Base-by-base conservation (phyloP, 1,140 invertebrate genomes). In the Camponotus floridanus region DNA sequence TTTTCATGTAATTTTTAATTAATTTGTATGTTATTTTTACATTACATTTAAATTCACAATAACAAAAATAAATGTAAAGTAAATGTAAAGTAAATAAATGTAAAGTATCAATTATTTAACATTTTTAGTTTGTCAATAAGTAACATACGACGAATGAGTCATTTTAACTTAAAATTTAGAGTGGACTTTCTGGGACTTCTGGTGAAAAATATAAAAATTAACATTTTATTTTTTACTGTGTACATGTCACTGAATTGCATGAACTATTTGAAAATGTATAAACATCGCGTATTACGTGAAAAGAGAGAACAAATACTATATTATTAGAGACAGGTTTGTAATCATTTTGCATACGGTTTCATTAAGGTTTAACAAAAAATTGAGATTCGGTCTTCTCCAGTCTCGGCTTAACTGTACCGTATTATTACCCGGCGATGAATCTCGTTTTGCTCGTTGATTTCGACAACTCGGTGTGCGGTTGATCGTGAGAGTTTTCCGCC, bases 401-500 rank as follows among this genome's bases (percentile, higher is more conserved):
- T 45, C 42, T 45, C 8, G 42, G 11, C 1, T 4, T 42, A 21
- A 5, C 6, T 57, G 7, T 18, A 33, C 2, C 42, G 0, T 59
- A 0, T 21, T 26, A 15, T 64, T 15, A 3, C 5, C 11, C n/a
- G 18, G 6, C 15, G 11, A 26, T 18, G 7, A 68, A 15, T 26
- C 21, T 26, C 18, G 13, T 79, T 55, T 79, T 33, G 8, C 45
- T 18, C n/a, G n/a, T 51, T 6, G 7, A 7, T 57, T 73, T 31
- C 55, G 3, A n/a, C 21, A 45, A 11, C 4, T 26, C n/a, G 51
- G 11, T 13, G 51, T n/a, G 5, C 21, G 26, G 21, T 31, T n/a
- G 39, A 13, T 68, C 11, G 18, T 21, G 9, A 11, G 9, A 26
- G 67, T 33, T 59, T 89, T 89, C 83, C 88, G 88, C 57, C 0